Evolutionary conservation across 2,113 vertebrate species (phyloP).

Genomic region (Vulpes vulpes): DNA sequence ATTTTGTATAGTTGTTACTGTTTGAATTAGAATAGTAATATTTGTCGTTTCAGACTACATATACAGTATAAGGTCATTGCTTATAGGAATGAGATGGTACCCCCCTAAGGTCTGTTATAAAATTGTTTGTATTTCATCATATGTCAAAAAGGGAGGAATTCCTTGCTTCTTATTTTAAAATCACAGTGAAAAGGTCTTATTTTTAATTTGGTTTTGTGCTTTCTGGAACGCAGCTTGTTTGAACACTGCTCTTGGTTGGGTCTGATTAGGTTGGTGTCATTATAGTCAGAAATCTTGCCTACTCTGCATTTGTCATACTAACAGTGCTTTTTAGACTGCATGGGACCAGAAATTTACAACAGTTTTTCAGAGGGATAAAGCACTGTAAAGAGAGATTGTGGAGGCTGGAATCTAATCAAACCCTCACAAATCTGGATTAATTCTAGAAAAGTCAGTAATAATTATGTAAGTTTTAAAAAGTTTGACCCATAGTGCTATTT

Average conservation of each 20-base stretch:
- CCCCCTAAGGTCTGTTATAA: neutral
- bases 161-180: neutral
- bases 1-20: neutral
- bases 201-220: neutral
- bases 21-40: constrained; percentile 61
- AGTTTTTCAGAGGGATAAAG: neutral
- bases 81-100: constrained; percentile 69
- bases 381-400: neutral
- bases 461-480: neutral
- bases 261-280: neutral
- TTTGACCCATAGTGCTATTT: neutral
- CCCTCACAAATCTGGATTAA: constrained; percentile 10
- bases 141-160: neutral
- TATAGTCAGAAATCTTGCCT: neutral
- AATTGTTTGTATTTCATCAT: neutral
- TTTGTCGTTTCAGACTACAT: constrained; percentile 76
- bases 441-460: neutral
- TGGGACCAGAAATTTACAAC: neutral
- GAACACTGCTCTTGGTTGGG: neutral
- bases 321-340: neutral
- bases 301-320: neutral
- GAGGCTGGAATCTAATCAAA: neutral
- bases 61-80: constrained; percentile 73
- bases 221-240: neutral
- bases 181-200: neutral